Conservation (phyloP, 2,888 invertebrate genomes). For the Harpalus rubripes region DNA sequence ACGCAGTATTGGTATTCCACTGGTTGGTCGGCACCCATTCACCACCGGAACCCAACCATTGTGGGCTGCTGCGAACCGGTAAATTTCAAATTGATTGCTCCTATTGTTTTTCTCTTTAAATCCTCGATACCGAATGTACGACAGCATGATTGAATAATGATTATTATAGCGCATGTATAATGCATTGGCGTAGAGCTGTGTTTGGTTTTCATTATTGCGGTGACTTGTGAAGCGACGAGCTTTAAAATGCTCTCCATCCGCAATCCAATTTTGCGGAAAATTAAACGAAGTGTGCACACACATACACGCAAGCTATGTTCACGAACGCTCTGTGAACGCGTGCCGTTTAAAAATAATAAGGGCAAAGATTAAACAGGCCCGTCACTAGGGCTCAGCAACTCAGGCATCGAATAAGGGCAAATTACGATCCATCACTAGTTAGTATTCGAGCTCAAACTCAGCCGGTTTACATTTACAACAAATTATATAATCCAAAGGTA, state of each 20-base stretch:
- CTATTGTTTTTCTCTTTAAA: conserved; percentile 64
- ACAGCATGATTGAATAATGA: conserved; percentile 61
- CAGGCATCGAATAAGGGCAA: neutral
- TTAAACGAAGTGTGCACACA: conserved; percentile 60
- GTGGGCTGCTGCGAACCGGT: conserved; percentile 59
- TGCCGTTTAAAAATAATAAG: conserved; percentile 62
- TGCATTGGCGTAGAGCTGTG: conserved; percentile 21
- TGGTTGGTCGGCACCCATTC: neutral
- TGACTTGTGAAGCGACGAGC: conserved; percentile 58
- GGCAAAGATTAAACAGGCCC: conserved; percentile 52
- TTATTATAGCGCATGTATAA: conserved; percentile 54
- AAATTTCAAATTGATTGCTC: conserved; percentile 67
- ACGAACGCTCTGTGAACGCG: conserved; percentile 16
- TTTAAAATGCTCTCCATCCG: conserved; percentile 55
- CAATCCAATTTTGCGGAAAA: conserved; percentile 63
- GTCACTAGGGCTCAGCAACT: neutral
- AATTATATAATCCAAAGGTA: too few species aligned
- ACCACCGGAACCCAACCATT: conserved; percentile 23
- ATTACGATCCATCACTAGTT: too few species aligned
- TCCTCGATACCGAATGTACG: conserved; percentile 44
- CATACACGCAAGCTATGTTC: neutral
- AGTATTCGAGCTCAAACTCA: too few species aligned
- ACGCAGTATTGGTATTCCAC: conserved; percentile 45
- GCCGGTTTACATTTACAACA: too few species aligned
- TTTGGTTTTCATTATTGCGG: conserved; percentile 54